These are phyloP conservation scores for Drosophila histrio DNA, from an alignment of 2,888 invertebrate species.

Conservation along the genomic window DNA sequence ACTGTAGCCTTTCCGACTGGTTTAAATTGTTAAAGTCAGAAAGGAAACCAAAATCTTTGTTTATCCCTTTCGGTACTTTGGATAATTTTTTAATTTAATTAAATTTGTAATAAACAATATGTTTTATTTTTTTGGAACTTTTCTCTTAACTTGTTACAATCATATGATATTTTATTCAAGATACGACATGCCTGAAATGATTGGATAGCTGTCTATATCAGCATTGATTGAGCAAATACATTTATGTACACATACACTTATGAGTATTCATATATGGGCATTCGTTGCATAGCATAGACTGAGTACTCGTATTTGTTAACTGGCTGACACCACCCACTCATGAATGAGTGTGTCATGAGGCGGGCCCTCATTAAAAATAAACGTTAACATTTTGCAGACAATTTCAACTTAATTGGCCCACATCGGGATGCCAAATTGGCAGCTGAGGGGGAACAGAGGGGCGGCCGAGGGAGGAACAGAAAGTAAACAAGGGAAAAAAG, in stretches of 20 bases:
- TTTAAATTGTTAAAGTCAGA: too few relatives aligned
- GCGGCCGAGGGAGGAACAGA: not conserved
- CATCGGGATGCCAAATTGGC: conserved; percentile 40
- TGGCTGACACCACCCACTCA: conserved; percentile 32
- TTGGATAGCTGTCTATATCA: too few relatives aligned
- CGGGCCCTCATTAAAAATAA: conserved; percentile 56
- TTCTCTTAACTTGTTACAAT: too few relatives aligned
- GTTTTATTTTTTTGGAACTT: too few relatives aligned
- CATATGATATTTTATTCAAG: too few relatives aligned
- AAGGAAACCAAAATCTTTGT: too few relatives aligned
- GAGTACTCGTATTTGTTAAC: not conserved
- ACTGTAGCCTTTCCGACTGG: too few relatives aligned
- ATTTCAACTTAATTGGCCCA: conserved; percentile 74
- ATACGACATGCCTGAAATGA: too few relatives aligned
- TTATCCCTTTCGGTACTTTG: too few relatives aligned
- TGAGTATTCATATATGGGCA: not conserved
- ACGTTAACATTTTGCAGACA: conserved; percentile 69
- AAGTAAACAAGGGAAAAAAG: not conserved
- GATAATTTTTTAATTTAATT: too few relatives aligned
- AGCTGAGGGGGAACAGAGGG: not conserved
- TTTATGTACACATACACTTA: too few relatives aligned
- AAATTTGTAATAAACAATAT: too few relatives aligned
- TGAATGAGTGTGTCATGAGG: conserved; percentile 18
- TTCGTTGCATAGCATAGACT: not conserved
- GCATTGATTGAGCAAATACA: conserved; percentile 21